phyloP scores from a whole-genome alignment of 2,113 vertebrate genomes.

The Hoplias malabaricus region DNA sequence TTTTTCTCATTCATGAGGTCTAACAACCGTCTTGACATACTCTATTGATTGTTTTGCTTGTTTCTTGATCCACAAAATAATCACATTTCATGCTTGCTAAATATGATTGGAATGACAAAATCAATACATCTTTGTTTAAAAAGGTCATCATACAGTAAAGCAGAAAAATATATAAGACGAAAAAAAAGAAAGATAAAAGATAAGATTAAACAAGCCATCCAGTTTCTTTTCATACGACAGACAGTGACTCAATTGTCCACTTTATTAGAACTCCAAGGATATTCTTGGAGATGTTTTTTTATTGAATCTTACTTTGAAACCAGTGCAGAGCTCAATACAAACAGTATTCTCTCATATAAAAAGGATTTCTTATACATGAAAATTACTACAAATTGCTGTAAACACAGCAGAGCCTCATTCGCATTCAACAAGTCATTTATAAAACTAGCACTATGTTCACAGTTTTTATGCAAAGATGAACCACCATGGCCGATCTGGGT shows the following conservation, averaged over 20 bases:
- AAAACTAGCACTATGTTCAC: neutral
- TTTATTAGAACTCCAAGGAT: conserved; percentile 9
- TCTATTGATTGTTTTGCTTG: neutral
- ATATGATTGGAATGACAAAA: neutral
- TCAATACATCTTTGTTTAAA: neutral
- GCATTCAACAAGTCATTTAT: conserved; percentile 6
- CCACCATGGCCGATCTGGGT: neutral
- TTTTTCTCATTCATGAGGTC: neutral
- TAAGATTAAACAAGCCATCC: neutral
- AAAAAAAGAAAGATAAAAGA: no score
- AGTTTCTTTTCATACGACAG: conserved; percentile 3
- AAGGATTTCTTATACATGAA: no score
- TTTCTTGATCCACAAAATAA: conserved; percentile 2
- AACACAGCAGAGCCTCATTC: no score
- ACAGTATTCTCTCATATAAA: no score
- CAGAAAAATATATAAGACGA: no score
- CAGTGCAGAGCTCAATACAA: neutral
- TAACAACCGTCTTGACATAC: neutral
- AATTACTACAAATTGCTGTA: neutral
- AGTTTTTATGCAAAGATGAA: neutral
- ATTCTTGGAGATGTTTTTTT: neutral
- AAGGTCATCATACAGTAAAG: neutral
- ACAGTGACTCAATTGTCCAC: neutral
- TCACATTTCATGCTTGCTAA: neutral
- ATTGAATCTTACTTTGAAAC: neutral